phyloP scores from a whole-genome alignment of 2,797 vertebrate species.

The Enteromius trimaculatus region DNA sequence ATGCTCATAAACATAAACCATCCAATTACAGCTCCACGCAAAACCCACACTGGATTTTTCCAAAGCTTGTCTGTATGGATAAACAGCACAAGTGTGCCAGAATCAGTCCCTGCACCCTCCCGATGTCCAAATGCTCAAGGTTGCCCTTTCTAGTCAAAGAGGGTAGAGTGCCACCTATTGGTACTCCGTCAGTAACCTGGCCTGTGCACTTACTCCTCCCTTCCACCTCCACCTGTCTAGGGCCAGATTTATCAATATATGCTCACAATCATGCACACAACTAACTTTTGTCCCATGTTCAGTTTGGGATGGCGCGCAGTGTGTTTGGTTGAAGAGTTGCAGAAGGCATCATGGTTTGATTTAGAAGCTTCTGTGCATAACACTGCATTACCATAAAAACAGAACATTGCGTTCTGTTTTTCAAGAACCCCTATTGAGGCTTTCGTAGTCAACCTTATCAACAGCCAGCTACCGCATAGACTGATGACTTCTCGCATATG shows the following conservation, averaged over 20 bases:
- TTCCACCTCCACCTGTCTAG: background rate
- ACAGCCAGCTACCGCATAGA: background rate
- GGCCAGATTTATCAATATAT: background rate
- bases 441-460: background rate
- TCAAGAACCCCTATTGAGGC: background rate
- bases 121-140: conserved; percentile 11
- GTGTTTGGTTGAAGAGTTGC: background rate
- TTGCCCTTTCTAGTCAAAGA: conserved; percentile 72
- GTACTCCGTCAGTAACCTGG: conserved; percentile 68
- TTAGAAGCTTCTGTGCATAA: background rate
- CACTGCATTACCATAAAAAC: conserved; percentile 1
- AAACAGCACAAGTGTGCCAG: background rate
- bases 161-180: conserved; percentile 84
- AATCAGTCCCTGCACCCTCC: background rate
- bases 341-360: background rate
- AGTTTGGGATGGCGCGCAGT: background rate
- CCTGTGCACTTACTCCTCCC: conserved; percentile 9
- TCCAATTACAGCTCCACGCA: conserved; percentile 7
- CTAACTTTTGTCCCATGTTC: background rate
- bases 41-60: background rate
- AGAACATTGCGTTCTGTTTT: background rate
- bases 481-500: background rate
- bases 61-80: background rate
- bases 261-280: background rate
- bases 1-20: conserved; percentile 5